Base-by-base conservation (phyloP, 2,797 vertebrate genomes). In the Yasuhikotakia modesta region DNA sequence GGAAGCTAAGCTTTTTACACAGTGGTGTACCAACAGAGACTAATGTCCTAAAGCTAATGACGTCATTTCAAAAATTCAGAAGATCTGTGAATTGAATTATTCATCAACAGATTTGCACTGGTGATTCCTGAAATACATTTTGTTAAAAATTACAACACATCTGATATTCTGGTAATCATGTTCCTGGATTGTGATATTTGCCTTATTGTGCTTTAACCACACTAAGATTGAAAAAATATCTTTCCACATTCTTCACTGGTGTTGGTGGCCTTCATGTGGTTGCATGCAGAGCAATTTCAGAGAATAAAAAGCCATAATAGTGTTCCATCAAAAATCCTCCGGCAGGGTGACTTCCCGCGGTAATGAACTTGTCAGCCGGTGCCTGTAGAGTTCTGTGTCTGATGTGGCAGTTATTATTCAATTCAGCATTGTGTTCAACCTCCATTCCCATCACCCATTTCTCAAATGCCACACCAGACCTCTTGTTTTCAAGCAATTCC, bases 361-460 rank as follows among this genome's bases (percentile, higher is more conserved):
- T 93, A 92, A 92, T 93, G 87, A 91, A 91, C 88, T 88, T 92
- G 89, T 92, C 91, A 91, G 83, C 85, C 80, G 75, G 80, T 85
- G 86, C 80, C 82, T 87, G 85, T 85, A 81, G 88, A 85, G 83
- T 88, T 89, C 85, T 73, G 87, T 84, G 79, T 87, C 88, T 86
- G 83, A 85, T 58, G 70, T 85, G 83, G 86, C 77, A 88, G 81
- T 90, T 90, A 87, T 91, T 93, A 88, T 92, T 93, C 90, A 90
- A 87, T 90, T 90, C 86, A 83, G 87, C 86, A 81, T 87, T 72
- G 85, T 79, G 84, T 87, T 87, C 60, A 76, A 80, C 86, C 74
- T 80, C 82, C 73, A 85, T 83, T 87, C 81, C 84, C 85, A 73
- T 67, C 6, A 78, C 78, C 87, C 86, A 89, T 89, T 91, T 85